Base-by-base conservation (phyloP, 2,888 invertebrate genomes). In the Automeris io region DNA sequence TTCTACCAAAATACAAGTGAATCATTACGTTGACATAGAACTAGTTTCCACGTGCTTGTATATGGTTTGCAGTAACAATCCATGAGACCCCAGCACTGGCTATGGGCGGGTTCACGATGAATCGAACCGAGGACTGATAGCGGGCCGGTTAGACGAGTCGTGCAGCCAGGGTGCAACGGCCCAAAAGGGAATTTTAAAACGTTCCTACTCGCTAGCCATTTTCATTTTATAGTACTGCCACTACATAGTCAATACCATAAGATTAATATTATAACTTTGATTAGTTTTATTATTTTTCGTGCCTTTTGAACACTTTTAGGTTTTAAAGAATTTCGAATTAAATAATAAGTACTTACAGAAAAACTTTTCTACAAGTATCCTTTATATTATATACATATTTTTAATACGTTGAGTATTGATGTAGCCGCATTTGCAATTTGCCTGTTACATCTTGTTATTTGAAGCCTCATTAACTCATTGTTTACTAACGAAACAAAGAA, bases 121-220 rank as follows among this genome's bases (percentile, higher is more conserved):
- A 78, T 83, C 82, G 82, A 66, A 65, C 70, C 66, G 67, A 67
- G 71, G 65, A 67, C 83, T 78, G 85, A 86, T 86, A 85, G 79
- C 59, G 70, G 85, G 78, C 85, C 86, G 86, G 86, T 86, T 82
- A 77, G 71, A 85, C 85, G 75, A 75, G 85, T 85, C 82, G 71
- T 67, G 56, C 60, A 62, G 66, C 61, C 61, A 50, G 81, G 79
- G 86, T 83, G 85, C 86, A 86, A 83, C 71, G 82, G 75, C 85
- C 86, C 83, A 85, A 85, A 71, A 80, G 79, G 76, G 77, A 79
- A 74, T 80, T 78, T 83, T 76, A 79, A 83, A 81, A 75, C 73
- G 72, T 66, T 69, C 70, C 60, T 72, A 73, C 80, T 73, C 64
- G 70, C 70, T 58, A 76, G 72, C 73, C 76, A 72, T 79, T 65